Percentiles rank a stretch among this genome's conserved stretches.
Conservation (phyloP, 23 tunicate genomes). For the Halocynthia aurantium region DNA sequence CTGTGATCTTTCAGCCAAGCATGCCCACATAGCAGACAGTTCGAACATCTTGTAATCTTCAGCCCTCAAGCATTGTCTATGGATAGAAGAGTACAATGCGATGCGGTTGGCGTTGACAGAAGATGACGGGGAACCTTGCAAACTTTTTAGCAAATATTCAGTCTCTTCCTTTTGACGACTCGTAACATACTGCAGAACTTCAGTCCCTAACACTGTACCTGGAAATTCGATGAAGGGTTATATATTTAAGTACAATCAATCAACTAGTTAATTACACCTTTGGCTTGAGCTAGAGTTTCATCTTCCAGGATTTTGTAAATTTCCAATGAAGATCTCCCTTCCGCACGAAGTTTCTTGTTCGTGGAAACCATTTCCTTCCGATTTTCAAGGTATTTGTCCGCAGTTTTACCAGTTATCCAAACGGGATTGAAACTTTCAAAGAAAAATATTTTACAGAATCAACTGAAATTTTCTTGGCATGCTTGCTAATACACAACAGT, state of each 20-base stretch:
- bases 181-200: conserved; percentile 32
- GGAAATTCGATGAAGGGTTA: too few species aligned
- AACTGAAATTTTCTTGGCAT: neutral
- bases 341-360: conserved; percentile 18
- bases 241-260: too few species aligned
- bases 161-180: conserved; percentile 52
- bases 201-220: neutral
- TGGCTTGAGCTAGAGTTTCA: neutral
- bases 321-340: conserved; percentile 40
- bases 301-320: conserved; percentile 57
- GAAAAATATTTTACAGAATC: neutral
- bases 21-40: conserved; percentile 8
- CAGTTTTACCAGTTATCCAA: conserved; percentile 62
- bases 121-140: conserved; percentile 14
- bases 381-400: conserved; percentile 32
- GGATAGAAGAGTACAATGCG: conserved; percentile 33
- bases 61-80: conserved; percentile 62
- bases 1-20: conserved; percentile 68
- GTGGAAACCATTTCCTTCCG: conserved; percentile 42
- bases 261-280: too few species aligned
- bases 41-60: conserved; percentile 16
- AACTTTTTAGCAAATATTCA: conserved; percentile 27
- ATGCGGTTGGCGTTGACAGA: conserved; percentile 18
- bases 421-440: conserved; percentile 24
- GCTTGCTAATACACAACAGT: too few species aligned